Conservation (phyloP, 2,888 invertebrate genomes). For the Cybosia mesomella region DNA sequence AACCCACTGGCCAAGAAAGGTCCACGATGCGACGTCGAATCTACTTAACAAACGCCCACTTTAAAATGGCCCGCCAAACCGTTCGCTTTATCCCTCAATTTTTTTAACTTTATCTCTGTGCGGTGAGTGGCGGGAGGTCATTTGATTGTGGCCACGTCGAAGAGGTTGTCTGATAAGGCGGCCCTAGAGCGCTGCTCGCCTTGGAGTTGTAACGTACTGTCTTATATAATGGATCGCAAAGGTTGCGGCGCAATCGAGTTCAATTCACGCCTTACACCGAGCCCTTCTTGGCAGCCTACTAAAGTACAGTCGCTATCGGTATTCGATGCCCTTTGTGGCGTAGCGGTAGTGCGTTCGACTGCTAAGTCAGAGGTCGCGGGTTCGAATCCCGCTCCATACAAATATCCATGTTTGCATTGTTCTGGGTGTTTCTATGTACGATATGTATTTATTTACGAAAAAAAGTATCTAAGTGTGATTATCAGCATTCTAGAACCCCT, state of each 20-base stretch:
- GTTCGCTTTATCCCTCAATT: slow-evolving; percentile 43
- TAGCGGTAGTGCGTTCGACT: too few species aligned
- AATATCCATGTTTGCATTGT: too few species aligned
- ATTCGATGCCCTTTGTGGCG: too few species aligned
- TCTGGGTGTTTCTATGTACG: too few species aligned
- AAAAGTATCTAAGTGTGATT: too few species aligned
- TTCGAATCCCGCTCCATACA: too few species aligned
- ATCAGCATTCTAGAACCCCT: too few species aligned
- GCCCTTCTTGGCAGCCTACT: slow-evolving; percentile 24
- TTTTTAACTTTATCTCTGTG: slow-evolving; percentile 29
- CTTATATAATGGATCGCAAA: slow-evolving; percentile 63
- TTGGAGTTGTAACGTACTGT: slow-evolving; percentile 63
- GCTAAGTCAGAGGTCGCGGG: too few species aligned
- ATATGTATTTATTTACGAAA: too few species aligned
- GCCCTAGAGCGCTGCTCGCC: slow-evolving; percentile 56
- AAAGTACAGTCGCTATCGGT: slow-evolving; percentile 17
- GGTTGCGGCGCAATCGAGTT: slow-evolving; percentile 48
- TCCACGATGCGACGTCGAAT: slow-evolving; percentile 47
- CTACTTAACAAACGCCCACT: slow-evolving; percentile 33
- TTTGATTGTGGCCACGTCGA: slow-evolving; percentile 54
- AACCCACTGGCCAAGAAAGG: slow-evolving; percentile 47
- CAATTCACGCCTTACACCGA: slow-evolving; percentile 27
- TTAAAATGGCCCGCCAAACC: slow-evolving; percentile 1
- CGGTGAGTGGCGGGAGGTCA: slow-evolving; percentile 39
- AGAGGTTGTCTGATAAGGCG: slow-evolving; percentile 61